Percentiles rank a stretch among this genome's conserved stretches.
Conservation (phyloP, 1,140 invertebrate species). For the Bilobella aurantiaca region DNA sequence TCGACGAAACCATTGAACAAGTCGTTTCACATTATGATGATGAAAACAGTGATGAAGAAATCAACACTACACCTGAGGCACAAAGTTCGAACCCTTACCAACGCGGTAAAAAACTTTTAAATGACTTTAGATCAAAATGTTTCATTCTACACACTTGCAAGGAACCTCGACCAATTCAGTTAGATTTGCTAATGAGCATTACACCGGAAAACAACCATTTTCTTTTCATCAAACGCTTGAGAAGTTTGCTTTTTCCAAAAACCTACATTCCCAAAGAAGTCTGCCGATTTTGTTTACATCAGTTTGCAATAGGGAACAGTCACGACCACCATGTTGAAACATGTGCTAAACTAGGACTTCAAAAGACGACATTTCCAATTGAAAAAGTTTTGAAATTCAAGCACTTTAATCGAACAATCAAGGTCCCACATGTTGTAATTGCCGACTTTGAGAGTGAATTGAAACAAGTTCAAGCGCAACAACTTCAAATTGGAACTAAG, state of each 20-base stretch:
- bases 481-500: not conserved
- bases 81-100: not conserved
- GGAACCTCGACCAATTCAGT: not conserved
- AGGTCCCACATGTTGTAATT: conserved; percentile 5
- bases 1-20: not conserved
- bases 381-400: conserved; percentile 5
- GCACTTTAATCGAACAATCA: not conserved
- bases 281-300: conserved; percentile 12
- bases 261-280: not conserved
- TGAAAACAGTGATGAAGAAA: not conserved
- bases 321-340: not conserved
- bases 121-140: not conserved
- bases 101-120: not conserved
- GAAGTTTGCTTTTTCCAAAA: not conserved
- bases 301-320: not conserved
- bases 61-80: not conserved
- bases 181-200: not conserved
- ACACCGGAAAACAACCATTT: not conserved
- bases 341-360: not conserved
- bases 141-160: not conserved
- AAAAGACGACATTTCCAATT: conserved; percentile 7
- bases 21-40: not conserved
- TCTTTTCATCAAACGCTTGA: conserved; percentile 3
- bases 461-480: not conserved
- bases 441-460: conserved; percentile 15